Base-by-base conservation (phyloP, 2,797 vertebrate genomes). In the Coluber constrictor region DNA sequence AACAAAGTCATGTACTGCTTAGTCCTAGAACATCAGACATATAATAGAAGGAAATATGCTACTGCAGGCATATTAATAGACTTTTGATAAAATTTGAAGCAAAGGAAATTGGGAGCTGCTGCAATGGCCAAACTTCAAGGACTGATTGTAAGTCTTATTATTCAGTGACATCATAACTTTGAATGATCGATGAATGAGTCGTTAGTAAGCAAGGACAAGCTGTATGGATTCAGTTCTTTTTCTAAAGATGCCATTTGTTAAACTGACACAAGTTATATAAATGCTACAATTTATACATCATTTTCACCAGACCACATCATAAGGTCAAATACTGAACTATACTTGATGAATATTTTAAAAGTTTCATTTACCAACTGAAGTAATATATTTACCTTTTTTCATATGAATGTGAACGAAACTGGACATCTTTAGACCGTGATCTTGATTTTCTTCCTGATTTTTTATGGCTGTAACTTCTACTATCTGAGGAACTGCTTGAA, bases 401-500 rank as follows among this genome's bases (percentile, higher is more conserved):
- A 37, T 98, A 98, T 29, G 98, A 98, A 95, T 97, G 98, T 8
- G 98, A 98, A 70, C 97, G 97, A 66, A 98, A 96, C 74, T 96
- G 97, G 51, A 96, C 96, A 93, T 98, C 97, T 96, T 97, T 96
- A 55, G 98, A 99, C 20, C 97, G 98, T 0, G 98, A 99, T 27
- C 98, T 98, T 60, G 98, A 98, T 63, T 98, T 98, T 86, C 98
- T 98, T 8, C 97, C 98, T 1, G 98, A 97, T 83, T 98, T 98
- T 86, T 98, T 99, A 37, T 98, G 98, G 96, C 97, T 97, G 86
- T 98, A 98, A 1, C 97, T 97, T 66, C 98, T 98, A 95, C 98
- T 99, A 59, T 96, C 98, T 0, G 98, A 98, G 89, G 99, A 99
- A 87, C 98, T 98, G 57, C 98, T 98, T 0, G 98, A 99, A 3